Percentiles rank a stretch among this genome's conserved stretches.
phyloP scores from a whole-genome alignment of 2,888 invertebrate species.

The Morinoia aosen region DNA sequence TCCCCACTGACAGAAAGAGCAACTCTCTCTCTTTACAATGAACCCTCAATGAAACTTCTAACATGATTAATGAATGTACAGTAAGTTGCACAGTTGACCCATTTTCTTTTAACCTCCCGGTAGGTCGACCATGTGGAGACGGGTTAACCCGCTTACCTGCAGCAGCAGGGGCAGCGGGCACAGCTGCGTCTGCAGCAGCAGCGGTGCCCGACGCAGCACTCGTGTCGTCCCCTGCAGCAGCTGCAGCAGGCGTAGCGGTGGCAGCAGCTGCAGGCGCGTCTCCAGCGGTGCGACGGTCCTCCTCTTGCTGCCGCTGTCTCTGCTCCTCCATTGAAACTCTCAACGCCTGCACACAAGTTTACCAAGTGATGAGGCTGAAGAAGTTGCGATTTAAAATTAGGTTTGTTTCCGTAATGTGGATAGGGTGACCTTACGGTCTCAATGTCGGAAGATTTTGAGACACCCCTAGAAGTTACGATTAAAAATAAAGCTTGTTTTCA shows the following conservation, averaged over 20 bases:
- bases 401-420: no score
- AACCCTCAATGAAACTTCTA: no score
- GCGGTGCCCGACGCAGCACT: constrained; percentile 5
- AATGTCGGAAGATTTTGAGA: no score
- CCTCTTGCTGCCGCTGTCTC: constrained; percentile 91
- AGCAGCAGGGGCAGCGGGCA: background rate
- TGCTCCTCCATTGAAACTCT: constrained; percentile 97
- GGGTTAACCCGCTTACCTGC: background rate
- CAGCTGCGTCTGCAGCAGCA: constrained; percentile 12
- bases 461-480: no score
- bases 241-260: constrained; percentile 55
- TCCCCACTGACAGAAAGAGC: no score
- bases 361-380: background rate
- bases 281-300: constrained; percentile 82
- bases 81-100: no score
- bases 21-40: no score
- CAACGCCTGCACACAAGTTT: constrained; percentile 76
- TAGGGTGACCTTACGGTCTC: no score
- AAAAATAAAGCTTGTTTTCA: no score
- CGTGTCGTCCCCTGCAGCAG: background rate
- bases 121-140: no score
- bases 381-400: background rate
- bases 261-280: constrained; percentile 68
- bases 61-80: no score
- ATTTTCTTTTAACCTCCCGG: no score